Evolutionary conservation across 2,888 invertebrate genomes (phyloP).

Genomic region (Caenorhabditis virilis): DNA sequence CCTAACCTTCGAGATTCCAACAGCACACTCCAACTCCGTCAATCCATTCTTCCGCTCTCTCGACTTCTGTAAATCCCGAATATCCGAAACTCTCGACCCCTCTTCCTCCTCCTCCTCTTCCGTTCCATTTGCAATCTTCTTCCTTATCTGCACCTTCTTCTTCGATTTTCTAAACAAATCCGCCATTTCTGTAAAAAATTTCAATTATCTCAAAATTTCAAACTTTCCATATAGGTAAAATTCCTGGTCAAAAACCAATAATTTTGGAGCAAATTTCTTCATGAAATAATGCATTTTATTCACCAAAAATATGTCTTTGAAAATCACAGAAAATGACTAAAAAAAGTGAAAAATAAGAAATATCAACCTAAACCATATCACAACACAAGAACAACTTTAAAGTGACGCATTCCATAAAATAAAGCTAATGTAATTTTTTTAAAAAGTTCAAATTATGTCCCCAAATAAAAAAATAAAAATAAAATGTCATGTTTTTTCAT

Average conservation of each 20-base stretch:
- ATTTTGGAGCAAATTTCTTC: too few species aligned
- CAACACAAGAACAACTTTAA: too few species aligned
- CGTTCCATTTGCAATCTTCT: conserved; percentile 9
- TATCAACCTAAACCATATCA: too few species aligned
- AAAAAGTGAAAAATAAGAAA: too few species aligned
- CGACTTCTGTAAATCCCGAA: conserved; percentile 62
- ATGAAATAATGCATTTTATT: too few species aligned
- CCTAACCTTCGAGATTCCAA: conserved; percentile 58
- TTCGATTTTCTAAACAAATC: conserved; percentile 36
- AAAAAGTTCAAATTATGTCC: too few species aligned
- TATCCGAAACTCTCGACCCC: conserved; percentile 47
- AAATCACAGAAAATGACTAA: too few species aligned
- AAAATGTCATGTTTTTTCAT: not conserved
- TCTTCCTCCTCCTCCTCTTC: conserved; percentile 27
- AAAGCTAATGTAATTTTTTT: too few species aligned
- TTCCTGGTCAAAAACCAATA: too few species aligned
- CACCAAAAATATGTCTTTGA: too few species aligned
- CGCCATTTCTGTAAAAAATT: conserved; percentile 14
- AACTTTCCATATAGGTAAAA: not conserved
- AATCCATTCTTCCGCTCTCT: conserved; percentile 61
- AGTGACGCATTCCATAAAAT: too few species aligned
- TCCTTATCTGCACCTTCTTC: conserved; percentile 10
- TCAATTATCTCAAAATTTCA: not conserved
- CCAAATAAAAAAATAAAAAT: too few species aligned
- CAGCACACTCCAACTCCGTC: conserved; percentile 64